phyloP scores from a whole-genome alignment of 2,113 vertebrate species.

The Polyodon spathula region DNA sequence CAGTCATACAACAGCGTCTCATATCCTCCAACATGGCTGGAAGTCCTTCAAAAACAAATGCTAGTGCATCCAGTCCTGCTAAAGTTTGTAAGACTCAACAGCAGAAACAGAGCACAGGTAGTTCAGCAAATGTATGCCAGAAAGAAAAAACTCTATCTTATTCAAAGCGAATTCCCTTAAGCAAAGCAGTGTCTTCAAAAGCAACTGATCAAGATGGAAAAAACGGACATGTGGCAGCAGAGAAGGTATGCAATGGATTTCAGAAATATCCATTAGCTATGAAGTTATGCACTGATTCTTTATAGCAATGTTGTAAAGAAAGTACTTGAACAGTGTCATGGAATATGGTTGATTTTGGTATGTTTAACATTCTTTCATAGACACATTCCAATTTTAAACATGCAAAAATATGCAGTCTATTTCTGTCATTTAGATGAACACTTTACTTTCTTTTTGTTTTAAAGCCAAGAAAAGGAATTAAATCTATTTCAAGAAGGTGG shows the following conservation, averaged over 20 bases:
- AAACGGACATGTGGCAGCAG: constrained; percentile 25
- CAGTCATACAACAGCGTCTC: constrained; percentile 38
- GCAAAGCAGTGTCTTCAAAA: constrained; percentile 29
- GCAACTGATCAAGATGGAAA: constrained; percentile 21
- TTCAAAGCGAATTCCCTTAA: constrained; percentile 34
- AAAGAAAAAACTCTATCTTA: constrained; percentile 22
- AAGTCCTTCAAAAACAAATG: constrained; percentile 14
- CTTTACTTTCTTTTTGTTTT: neutral
- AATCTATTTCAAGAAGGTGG: constrained; percentile 26
- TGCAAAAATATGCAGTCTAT: neutral
- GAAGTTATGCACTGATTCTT: constrained; percentile 13
- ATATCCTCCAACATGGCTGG: constrained; percentile 16
- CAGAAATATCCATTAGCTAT: constrained; percentile 28
- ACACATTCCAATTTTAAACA: neutral
- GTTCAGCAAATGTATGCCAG: neutral
- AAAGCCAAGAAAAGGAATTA: constrained; percentile 38
- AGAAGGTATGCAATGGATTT: constrained; percentile 49
- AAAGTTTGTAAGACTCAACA: constrained; percentile 20
- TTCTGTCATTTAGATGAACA: neutral
- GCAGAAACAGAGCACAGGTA: constrained; percentile 26
- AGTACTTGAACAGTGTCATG: no score
- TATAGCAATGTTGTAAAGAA: neutral
- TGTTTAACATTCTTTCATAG: no score
- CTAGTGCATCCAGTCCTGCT: constrained; percentile 46
- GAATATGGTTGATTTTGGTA: no score